phyloP scores from a whole-genome alignment of 2,888 invertebrate genomes.

The Drosophila limbata region DNA sequence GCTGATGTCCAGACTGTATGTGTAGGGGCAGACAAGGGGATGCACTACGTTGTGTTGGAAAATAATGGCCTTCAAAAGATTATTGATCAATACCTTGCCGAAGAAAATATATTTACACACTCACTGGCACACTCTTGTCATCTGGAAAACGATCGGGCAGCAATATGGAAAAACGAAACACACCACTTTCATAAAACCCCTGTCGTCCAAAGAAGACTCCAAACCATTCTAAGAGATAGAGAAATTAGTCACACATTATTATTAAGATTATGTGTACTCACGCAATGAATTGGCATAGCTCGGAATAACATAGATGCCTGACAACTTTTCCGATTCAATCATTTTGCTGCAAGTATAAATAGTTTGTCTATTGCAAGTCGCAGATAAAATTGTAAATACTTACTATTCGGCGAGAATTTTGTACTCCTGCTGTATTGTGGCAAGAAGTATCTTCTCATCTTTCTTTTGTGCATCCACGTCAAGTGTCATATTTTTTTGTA shows the following conservation, averaged over 20 bases:
- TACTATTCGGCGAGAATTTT: slow-evolving; percentile 97
- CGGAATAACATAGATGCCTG: slow-evolving; percentile 96
- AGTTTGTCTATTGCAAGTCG: slow-evolving; percentile 5
- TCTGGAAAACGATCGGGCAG: slow-evolving; percentile 95
- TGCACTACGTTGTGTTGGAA: slow-evolving; percentile 95
- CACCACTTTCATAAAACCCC: slow-evolving; percentile 92
- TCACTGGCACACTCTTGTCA: slow-evolving; percentile 74
- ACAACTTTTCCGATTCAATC: slow-evolving; percentile 93
- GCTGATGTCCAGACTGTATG: slow-evolving; percentile 91
- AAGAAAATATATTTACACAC: background rate
- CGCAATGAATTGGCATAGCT: slow-evolving; percentile 93
- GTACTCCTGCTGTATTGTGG: slow-evolving; percentile 94
- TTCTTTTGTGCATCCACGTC: slow-evolving; percentile 75
- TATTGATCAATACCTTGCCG: background rate
- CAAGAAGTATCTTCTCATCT: slow-evolving; percentile 89
- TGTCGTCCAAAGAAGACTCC: slow-evolving; percentile 89
- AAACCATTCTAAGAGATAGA: slow-evolving; percentile 77
- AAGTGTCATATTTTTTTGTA: slow-evolving; percentile 78
- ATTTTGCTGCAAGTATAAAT: slow-evolving; percentile 88
- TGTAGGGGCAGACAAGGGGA: slow-evolving; percentile 92
- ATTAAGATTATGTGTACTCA: slow-evolving; percentile 86
- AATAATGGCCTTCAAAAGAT: slow-evolving; percentile 89
- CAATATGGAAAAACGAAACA: slow-evolving; percentile 94
- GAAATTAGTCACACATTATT: background rate
- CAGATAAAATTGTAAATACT: slow-evolving; percentile 83